phyloP scores from a whole-genome alignment of 2,113 vertebrate genomes.

The Condylura cristata region DNA sequence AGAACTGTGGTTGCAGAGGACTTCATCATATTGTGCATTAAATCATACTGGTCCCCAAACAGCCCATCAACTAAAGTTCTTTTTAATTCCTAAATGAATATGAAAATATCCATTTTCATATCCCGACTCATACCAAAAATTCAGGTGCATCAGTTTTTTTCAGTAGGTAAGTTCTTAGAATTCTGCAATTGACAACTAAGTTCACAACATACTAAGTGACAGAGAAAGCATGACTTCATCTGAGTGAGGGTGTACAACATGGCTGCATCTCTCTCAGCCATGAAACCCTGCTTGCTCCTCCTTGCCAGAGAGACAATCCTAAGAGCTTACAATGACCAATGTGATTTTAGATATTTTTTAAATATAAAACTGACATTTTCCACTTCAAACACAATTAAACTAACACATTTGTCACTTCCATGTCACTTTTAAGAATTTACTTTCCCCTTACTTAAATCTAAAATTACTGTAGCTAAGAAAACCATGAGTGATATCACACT shows the following conservation, averaged over 20 bases:
- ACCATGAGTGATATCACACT: not conserved
- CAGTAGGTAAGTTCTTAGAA: not conserved
- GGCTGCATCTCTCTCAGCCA: not conserved
- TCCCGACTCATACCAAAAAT: constrained; percentile 18
- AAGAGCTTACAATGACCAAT: not conserved
- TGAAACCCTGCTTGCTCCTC: not conserved
- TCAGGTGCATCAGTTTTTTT: not conserved
- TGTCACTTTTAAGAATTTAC: not conserved
- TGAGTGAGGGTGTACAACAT: too few species aligned
- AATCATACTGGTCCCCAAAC: not conserved
- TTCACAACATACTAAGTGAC: not conserved
- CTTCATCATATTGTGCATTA: not conserved
- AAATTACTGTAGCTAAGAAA: not conserved
- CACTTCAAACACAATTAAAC: not conserved
- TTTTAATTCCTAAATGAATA: not conserved
- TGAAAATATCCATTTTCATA: too few species aligned
- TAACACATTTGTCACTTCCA: not conserved
- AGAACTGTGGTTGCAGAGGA: not conserved
- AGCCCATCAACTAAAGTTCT: not conserved
- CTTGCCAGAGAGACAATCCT: not conserved
- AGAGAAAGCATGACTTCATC: not conserved
- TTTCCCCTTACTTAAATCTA: not conserved
- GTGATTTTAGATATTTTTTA: not conserved
- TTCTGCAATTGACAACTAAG: not conserved
- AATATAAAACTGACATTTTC: not conserved